phyloP scores from a whole-genome alignment of 2,888 invertebrate genomes.

The Microctonus hyperodae region DNA sequence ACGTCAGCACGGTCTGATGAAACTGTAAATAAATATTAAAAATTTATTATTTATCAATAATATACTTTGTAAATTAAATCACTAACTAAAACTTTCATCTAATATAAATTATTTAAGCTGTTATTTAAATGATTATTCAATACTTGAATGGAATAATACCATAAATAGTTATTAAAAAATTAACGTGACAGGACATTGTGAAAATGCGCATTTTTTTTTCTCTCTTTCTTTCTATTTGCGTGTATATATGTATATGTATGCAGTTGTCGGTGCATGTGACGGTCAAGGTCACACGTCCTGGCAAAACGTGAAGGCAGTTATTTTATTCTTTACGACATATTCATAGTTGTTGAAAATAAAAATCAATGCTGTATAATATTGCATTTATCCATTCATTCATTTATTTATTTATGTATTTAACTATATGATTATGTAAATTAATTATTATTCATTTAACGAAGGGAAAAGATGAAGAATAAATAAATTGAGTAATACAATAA shows the following conservation, averaged over 20 bases:
- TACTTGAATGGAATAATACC: no score
- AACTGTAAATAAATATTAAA: slow-evolving; percentile 71
- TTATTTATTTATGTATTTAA: no score
- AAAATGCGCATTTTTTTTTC: neutral
- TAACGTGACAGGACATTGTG: neutral
- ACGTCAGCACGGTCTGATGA: slow-evolving; percentile 90
- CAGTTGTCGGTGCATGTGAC: slow-evolving; percentile 5
- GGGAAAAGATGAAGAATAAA: no score
- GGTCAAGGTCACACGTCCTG: slow-evolving; percentile 43
- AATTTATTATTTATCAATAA: neutral
- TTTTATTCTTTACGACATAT: neutral
- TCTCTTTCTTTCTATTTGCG: neutral
- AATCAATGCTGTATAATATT: slow-evolving; percentile 2
- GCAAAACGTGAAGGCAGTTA: slow-evolving; percentile 40
- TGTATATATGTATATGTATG: neutral
- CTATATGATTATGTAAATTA: no score
- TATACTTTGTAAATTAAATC: neutral
- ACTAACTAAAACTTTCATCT: no score
- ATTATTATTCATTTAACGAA: no score
- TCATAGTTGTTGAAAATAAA: slow-evolving; percentile 3
- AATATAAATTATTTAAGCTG: neutral
- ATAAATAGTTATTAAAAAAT: no score
- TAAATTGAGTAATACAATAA: no score
- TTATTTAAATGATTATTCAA: neutral
- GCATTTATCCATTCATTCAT: no score